These are phyloP conservation scores for Luperina nickerlii DNA, from an alignment of 2,888 invertebrate genomes.

Conservation along the genomic window DNA sequence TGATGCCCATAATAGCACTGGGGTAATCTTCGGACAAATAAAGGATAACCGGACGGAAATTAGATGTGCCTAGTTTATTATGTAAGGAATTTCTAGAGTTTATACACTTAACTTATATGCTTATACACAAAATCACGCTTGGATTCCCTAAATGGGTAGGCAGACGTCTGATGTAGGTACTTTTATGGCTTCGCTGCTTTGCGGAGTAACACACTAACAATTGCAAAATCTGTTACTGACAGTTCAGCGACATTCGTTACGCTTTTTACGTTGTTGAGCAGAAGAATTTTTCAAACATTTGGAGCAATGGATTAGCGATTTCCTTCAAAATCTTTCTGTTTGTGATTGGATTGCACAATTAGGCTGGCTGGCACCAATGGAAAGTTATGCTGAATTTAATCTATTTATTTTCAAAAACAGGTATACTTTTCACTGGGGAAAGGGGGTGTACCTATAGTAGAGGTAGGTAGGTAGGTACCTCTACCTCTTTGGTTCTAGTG, in stretches of 20 bases:
- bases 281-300: not conserved
- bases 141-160: not conserved
- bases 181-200: too few relatives aligned
- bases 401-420: not conserved
- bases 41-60: slow-evolving; percentile 5
- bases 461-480: too few relatives aligned
- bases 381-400: not conserved
- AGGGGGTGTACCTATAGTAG: not conserved
- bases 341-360: not conserved
- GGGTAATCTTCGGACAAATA: slow-evolving; percentile 50
- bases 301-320: not conserved
- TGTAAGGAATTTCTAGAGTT: not conserved
- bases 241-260: not conserved
- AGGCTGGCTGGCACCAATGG: not conserved
- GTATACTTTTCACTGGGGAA: not conserved
- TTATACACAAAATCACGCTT: not conserved
- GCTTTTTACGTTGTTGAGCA: not conserved
- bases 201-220: not conserved
- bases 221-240: not conserved
- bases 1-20: slow-evolving; percentile 47
- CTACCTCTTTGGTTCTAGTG: too few relatives aligned
- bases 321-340: not conserved
- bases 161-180: not conserved
- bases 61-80: slow-evolving; percentile 17
- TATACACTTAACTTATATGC: not conserved